Evolutionary conservation across 2,888 invertebrate species (phyloP).

Genomic region (Druceiella hillmani): DNA sequence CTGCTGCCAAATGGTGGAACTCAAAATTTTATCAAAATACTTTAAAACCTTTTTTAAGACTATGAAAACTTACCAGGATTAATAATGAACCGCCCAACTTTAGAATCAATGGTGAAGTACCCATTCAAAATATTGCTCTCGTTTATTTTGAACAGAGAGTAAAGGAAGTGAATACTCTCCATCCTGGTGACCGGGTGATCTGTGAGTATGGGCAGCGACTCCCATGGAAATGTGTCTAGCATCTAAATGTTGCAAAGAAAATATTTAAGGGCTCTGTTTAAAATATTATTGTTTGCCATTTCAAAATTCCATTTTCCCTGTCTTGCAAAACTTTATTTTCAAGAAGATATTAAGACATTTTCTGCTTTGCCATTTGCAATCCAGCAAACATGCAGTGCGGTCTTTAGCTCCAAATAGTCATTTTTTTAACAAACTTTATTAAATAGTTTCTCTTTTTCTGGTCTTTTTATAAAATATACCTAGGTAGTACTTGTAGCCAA

Average conservation of each 20-base stretch:
- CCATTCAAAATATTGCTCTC: constrained; percentile 52
- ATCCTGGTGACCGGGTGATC: constrained; percentile 68
- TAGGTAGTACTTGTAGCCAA: too few species aligned
- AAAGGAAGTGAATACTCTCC: constrained; percentile 65
- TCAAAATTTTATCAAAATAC: too few species aligned
- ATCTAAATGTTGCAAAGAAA: constrained; percentile 47
- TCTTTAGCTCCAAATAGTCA: too few species aligned
- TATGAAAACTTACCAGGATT: constrained; percentile 59
- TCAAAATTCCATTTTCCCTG: background rate
- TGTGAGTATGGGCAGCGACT: constrained; percentile 60
- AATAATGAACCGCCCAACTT: constrained; percentile 55
- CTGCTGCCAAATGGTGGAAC: too few species aligned
- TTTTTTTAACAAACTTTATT: too few species aligned
- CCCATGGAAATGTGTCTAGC: constrained; percentile 76
- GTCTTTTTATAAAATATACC: too few species aligned
- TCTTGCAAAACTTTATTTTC: too few species aligned
- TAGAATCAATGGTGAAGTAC: constrained; percentile 43
- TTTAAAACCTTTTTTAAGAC: too few species aligned
- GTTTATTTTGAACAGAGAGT: constrained; percentile 57
- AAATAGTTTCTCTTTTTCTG: too few species aligned
- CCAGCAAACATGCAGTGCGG: too few species aligned
- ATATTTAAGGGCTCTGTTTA: constrained; percentile 15
- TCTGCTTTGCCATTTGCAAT: too few species aligned
- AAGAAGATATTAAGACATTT: too few species aligned
- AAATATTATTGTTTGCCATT: constrained; percentile 3